phyloP scores from a whole-genome alignment of 1,140 invertebrate species.

The Archivesica marissinica region DNA sequence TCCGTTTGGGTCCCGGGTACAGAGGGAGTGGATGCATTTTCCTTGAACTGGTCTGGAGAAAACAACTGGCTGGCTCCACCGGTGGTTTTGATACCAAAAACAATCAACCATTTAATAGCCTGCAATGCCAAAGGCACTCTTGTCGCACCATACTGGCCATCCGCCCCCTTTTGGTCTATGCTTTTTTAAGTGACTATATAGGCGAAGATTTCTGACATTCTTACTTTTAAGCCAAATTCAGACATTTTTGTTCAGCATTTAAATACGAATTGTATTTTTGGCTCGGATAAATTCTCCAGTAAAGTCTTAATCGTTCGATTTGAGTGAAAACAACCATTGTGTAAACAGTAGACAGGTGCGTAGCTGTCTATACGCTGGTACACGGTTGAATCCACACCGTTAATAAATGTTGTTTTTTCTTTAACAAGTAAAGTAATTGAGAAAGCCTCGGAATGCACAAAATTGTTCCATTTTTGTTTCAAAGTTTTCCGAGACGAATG shows the following conservation, averaged over 20 bases:
- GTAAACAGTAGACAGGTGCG: no score
- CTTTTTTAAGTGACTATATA: not conserved
- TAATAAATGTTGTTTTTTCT: no score
- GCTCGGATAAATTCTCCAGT: not conserved
- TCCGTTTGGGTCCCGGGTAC: conserved; percentile 42
- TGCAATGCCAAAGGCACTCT: not conserved
- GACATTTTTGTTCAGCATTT: not conserved
- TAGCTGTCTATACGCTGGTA: no score
- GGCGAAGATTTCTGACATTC: not conserved
- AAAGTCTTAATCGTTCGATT: not conserved
- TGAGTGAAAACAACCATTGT: no score
- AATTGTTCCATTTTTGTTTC: no score
- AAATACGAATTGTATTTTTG: not conserved
- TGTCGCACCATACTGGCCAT: not conserved
- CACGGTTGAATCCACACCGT: no score
- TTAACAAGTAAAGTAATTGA: no score
- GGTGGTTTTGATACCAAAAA: conserved; percentile 8
- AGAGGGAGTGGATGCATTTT: conserved; percentile 46
- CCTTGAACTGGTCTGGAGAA: conserved; percentile 5
- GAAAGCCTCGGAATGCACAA: no score
- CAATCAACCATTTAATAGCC: not conserved
- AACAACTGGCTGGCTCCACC: conserved; percentile 52
- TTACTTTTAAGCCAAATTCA: not conserved
- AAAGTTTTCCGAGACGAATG: no score
- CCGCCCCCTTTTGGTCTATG: conserved; percentile 2